Conservation (phyloP, 2,113 vertebrate genomes). For the Egretta garzetta region DNA sequence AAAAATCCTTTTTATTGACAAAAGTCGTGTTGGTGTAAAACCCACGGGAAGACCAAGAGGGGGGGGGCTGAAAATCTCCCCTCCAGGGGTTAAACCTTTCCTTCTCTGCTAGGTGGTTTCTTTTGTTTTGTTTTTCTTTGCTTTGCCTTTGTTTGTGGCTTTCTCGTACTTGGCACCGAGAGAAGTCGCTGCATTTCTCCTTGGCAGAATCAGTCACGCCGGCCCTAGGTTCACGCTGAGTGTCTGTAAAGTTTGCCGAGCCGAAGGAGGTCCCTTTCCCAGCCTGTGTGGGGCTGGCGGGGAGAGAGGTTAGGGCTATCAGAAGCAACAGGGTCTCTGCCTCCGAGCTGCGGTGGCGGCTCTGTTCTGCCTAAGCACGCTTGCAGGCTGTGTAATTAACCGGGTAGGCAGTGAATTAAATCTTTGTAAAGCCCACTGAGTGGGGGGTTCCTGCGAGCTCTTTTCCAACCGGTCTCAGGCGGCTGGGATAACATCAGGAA, state of each 20-base stretch:
- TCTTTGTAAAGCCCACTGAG: slow-evolving; percentile 38
- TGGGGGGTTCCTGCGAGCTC: neutral
- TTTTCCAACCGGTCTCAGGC: slow-evolving; percentile 35
- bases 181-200: slow-evolving; percentile 17
- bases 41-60: neutral
- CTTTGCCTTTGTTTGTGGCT: slow-evolving; percentile 2
- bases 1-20: neutral
- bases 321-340: neutral
- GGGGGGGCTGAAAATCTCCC: neutral
- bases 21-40: neutral
- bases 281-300: neutral
- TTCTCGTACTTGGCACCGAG: neutral
- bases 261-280: neutral
- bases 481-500: neutral
- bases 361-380: neutral
- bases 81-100: neutral
- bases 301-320: neutral
- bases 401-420: slow-evolving; percentile 26
- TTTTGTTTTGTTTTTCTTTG: neutral
- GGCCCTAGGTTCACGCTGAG: neutral
- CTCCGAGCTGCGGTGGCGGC: neutral
- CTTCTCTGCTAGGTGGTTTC: neutral
- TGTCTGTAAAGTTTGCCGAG: neutral
- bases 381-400: slow-evolving; percentile 68
- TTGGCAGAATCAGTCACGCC: neutral